Evolutionary conservation across 2,888 invertebrate species (phyloP), one percentile per base, ranked within the genome.

Genomic region (Elmis aenea): DNA sequence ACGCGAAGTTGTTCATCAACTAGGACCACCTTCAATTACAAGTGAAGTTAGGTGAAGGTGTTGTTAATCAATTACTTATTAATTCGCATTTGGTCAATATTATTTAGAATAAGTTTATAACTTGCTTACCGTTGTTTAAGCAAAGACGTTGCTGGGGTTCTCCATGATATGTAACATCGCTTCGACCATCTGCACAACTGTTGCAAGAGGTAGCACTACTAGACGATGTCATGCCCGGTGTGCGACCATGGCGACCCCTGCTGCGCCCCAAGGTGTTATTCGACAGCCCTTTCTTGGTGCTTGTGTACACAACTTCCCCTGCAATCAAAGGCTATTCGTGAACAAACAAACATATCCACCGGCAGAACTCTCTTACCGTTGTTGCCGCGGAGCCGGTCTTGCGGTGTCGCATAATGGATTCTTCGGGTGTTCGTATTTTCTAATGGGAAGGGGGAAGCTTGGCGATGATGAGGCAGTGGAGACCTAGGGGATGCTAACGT

Each of bases 391-490:
- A 69, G 54, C 34, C 69, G 59, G 36, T 70, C 70, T 51, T 68
- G 69, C 22, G 68, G 62, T 26, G 67, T 62, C 16, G 67, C 66
- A 58, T 73, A 74, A 60, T 70, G 72, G 51, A 73, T 67, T 46
- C 81, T 71, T 38, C 80, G 69, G 33, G 68, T 59, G 62, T 80
- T 81, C 48, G 80, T 81, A 57, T 76, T 79, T 61, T 83, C 83
- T 47, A 78, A 68, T 13, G 83, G 82, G 59, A 82, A 83, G 12
- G 82, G 83, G 20, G 82, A 82, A 5, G 81, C 75, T 57, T 82
- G 82, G 11, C 82, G 71, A 57, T 72, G 71, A 57, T 78, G 75
- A 16, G 80, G 78, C 64, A 77, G 74, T 13, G 74, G 72, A 42
- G 74, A 73, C 48, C 74, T 68, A 27, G 74, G 73, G 14, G 68